Base-by-base conservation (phyloP, 2,888 invertebrate genomes). In the Mimas tiliae region DNA sequence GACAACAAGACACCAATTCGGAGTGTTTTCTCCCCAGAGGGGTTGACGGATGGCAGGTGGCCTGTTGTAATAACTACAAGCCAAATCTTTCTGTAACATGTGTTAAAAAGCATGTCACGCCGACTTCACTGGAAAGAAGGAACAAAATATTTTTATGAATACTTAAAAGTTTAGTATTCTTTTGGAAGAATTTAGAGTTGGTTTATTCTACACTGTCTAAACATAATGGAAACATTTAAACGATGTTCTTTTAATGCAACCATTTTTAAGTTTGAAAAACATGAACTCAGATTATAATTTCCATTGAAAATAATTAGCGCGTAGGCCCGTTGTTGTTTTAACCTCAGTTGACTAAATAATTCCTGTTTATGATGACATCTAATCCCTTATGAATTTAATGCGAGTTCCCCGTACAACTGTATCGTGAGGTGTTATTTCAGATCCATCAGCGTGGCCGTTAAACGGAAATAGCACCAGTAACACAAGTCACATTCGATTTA, bases 291-390 rank as follows among this genome's bases (percentile, higher is more conserved):
- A n/a, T 34, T 34, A 81, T 84, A 82, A 83, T 80, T 79, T 81
- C 78, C 74, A 82, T 85, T 82, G 82, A 74, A 79, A 82, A 84
- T 84, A 85, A 87, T 84, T 83, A 85, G 79, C 74, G 76, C 74
- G 74, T 69, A 71, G 77, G 79, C 74, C 78, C 81, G 84, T 80
- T 89, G 88, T 91, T 91, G 90, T 87, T 91, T 89, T 90, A 92
- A 91, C 91, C 91, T 91, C 91, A 90, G 83, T 85, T 85, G 91
- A 88, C 88, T 88, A 91, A 93, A 93, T 93, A 92, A 91, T 87
- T 91, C 92, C 89, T 91, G 91, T 93, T 93, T 93, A 93, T 91
- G 93, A 93, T 91, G 93, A 92, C 92, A 93, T 87, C 89, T 89
- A 91, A 93, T 93, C 93, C 91, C 90, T 84, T 91, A 92, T 91